Percentiles rank a stretch among this genome's conserved stretches.
phyloP scores from a whole-genome alignment of 1,140 invertebrate species.

The Drosophila ambigua region DNA sequence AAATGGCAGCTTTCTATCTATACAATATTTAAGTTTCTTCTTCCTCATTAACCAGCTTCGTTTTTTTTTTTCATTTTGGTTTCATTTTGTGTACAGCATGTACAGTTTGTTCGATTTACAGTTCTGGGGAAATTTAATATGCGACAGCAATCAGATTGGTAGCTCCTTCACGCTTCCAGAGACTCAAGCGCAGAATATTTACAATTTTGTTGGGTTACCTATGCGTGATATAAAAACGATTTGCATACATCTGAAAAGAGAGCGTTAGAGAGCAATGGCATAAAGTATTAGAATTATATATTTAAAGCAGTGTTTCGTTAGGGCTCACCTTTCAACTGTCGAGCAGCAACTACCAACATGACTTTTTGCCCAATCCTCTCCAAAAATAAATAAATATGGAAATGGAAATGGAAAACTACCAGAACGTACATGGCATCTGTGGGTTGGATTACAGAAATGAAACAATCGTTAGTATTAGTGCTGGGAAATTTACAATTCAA shows the following conservation, averaged over 20 bases:
- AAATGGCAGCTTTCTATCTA: constrained; percentile 48
- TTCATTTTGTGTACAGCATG: constrained; percentile 27
- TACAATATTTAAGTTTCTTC: constrained; percentile 31
- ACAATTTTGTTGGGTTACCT: constrained; percentile 46
- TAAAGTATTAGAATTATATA: background rate
- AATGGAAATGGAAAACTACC: constrained; percentile 19
- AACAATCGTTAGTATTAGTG: background rate
- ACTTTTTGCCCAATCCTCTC: constrained; percentile 11
- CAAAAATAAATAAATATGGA: constrained; percentile 21
- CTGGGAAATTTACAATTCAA: background rate
- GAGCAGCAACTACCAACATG: constrained; percentile 29
- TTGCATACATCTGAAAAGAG: constrained; percentile 54
- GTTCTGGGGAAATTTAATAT: constrained; percentile 57
- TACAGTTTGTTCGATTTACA: constrained; percentile 58
- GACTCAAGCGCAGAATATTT: constrained; percentile 45
- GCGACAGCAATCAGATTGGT: constrained; percentile 63
- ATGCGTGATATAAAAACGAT: constrained; percentile 40
- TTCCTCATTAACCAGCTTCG: background rate
- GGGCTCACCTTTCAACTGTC: constrained; percentile 42
- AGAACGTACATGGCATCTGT: constrained; percentile 51
- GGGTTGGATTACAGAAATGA: background rate
- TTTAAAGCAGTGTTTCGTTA: rapidly evolving
- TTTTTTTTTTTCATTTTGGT: constrained; percentile 10
- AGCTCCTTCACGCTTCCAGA: constrained; percentile 13
- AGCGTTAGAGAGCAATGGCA: background rate